Evolutionary conservation across 2,797 vertebrate genomes (phyloP).

Genomic region (Muraenolepis orangiensis): DNA sequence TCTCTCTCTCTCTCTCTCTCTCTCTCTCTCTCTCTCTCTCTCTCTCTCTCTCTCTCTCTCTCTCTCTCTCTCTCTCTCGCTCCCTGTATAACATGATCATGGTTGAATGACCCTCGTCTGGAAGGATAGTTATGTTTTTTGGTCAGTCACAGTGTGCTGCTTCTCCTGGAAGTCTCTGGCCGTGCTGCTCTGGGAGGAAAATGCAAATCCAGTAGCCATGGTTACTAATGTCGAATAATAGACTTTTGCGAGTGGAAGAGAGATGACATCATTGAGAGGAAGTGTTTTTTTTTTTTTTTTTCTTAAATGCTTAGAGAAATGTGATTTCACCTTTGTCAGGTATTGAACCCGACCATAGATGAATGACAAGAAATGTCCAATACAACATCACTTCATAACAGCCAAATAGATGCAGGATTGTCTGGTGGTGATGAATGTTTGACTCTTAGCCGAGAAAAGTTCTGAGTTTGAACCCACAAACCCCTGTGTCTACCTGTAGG

Average conservation of each 20-base stretch:
- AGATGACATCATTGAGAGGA: constrained; percentile 40
- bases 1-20: too few species aligned
- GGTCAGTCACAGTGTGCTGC: background rate
- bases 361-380: background rate
- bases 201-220: constrained; percentile 64
- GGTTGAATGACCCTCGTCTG: too few species aligned
- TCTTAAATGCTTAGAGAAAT: background rate
- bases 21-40: background rate
- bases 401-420: background rate
- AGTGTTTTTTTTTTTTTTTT: background rate
- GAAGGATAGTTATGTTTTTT: background rate
- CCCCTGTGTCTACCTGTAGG: too few species aligned
- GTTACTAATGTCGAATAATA: constrained; percentile 49
- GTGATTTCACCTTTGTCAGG: background rate
- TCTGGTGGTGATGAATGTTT: background rate
- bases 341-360: background rate
- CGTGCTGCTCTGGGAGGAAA: constrained; percentile 27
- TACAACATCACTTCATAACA: background rate
- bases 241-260: constrained; percentile 28
- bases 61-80: background rate
- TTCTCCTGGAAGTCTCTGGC: background rate
- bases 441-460: background rate
- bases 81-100: background rate
- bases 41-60: too few species aligned
- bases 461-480: too few species aligned